These are phyloP conservation scores for Drosophila gunungcola DNA, from an alignment of 1,140 invertebrate genomes.

Conservation along the genomic window DNA sequence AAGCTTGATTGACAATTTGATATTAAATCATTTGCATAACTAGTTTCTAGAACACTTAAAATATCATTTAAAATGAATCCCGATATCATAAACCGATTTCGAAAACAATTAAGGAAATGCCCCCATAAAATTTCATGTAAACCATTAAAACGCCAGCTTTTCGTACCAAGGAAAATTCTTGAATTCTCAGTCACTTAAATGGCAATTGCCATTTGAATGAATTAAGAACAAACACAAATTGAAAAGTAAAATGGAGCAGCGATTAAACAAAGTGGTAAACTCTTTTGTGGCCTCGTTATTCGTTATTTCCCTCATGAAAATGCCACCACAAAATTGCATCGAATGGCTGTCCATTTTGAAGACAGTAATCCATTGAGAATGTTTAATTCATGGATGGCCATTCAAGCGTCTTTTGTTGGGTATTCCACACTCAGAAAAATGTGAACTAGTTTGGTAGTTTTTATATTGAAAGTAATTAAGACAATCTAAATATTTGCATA, in stretches of 20 bases:
- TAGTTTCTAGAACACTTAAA: too few relatives aligned
- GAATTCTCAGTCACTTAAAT: conserved; percentile 9
- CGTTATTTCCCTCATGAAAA: not conserved
- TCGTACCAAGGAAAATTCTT: conserved; percentile 1
- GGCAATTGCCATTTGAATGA: conserved; percentile 24
- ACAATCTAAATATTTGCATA: too few relatives aligned
- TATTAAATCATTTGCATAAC: too few relatives aligned
- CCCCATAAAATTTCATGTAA: not conserved
- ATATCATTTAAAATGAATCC: not conserved
- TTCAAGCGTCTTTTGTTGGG: conserved; percentile 6
- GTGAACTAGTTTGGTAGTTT: too few relatives aligned
- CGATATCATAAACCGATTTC: not conserved
- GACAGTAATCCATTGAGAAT: conserved; percentile 27
- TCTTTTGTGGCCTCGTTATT: conserved; percentile 16
- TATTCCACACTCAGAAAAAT: not conserved
- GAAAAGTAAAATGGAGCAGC: conserved; percentile 14
- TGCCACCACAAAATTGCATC: conserved; percentile 10
- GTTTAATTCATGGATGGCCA: conserved; percentile 18
- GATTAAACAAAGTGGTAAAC: conserved; percentile 13
- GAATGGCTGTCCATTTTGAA: conserved; percentile 12
- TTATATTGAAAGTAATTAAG: too few relatives aligned
- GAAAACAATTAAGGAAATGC: not conserved
- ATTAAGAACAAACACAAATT: conserved; percentile 11
- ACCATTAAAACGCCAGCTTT: conserved; percentile 7
- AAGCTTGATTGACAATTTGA: not conserved